Base-by-base conservation (phyloP, 2,888 invertebrate genomes). In the Limnephilus rhombicus region DNA sequence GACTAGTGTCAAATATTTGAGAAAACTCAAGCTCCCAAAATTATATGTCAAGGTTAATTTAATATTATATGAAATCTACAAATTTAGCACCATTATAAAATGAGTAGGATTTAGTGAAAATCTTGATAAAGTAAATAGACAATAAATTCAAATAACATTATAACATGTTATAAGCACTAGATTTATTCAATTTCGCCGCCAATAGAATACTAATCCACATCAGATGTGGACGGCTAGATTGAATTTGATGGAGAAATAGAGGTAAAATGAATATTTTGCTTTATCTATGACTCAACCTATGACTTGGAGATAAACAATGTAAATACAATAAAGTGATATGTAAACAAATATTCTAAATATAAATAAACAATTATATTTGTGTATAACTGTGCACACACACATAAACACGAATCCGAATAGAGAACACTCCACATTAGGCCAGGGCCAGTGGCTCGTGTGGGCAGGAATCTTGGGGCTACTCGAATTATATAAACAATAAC, bases 341-440 rank as follows among this genome's bases (percentile, higher is more conserved):
- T 86, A 86, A 86, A 86, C 45, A 86, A 86, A 86, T 86, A 86
- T 86, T 86, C 86, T 86, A 86, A 86, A 53, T 49, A 86, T 86
- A 86, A 45, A 86, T 86, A 86, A 86, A 49, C 45, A 86, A 86
- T 86, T 45, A 86, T 86, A 86, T 86, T 41, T 85, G 12, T 83
- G 34, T 37, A 83, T 83, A 37, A 83, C 31, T 83, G 82, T 83
- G 82, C 34, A 83, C 82, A 83, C 82, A 34, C 34, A 83, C 68
- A 68, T 24, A 68, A 68, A 37, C 82, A 83, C 15, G 34, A 83
- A 31, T 31, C 31, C 82, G 82, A 31, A 34, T 34, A 83, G 82
- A 37, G 82, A 12, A 86, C 29, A 49, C 24, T 86, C 49, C 34
- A 85, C 85, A 85, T 41, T 37, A 85, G 34, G 24, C 34, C 3